A percentile compares a stretch with the other conserved stretches of the same genome.
These are phyloP conservation scores for Limnephilus auricula DNA, from an alignment of 2,888 invertebrate species.

Conservation along the genomic window DNA sequence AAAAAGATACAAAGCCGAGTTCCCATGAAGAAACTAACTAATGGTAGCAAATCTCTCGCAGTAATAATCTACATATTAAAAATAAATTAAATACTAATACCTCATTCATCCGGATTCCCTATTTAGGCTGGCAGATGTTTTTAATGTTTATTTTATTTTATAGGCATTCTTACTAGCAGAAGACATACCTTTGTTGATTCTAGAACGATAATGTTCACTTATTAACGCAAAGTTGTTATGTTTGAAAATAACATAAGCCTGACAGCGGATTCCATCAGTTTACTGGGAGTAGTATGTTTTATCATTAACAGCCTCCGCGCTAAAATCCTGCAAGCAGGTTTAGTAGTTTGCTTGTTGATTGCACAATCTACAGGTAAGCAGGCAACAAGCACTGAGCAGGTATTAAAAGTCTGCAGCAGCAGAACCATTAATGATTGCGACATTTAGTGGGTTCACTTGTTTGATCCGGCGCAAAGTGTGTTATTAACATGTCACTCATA, in stretches of 20 bases:
- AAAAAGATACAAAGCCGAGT: background rate
- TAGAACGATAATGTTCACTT: background rate
- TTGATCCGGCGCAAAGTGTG: constrained; percentile 24
- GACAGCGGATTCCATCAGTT: constrained; percentile 8
- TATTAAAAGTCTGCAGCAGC: background rate
- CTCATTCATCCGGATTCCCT: background rate
- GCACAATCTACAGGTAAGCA: background rate
- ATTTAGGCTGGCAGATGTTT: background rate
- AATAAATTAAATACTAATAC: background rate
- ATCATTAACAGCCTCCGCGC: constrained; percentile 8
- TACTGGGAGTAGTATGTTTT: background rate
- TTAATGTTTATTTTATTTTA: background rate
- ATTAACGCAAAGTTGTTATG: background rate
- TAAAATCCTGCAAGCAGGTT: constrained; percentile 1
- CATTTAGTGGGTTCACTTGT: constrained; percentile 31
- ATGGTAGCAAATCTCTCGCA: background rate
- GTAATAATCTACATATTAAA: background rate
- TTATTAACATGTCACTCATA: constrained; percentile 30
- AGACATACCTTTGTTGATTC: background rate
- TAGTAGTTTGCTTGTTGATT: background rate
- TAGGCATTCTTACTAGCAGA: background rate
- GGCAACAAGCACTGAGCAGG: background rate
- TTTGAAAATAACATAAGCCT: background rate
- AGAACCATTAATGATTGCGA: constrained; percentile 21
- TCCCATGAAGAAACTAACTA: background rate